phyloP scores from a whole-genome alignment of 1,140 invertebrate species.

The Drosophila virilis region DNA sequence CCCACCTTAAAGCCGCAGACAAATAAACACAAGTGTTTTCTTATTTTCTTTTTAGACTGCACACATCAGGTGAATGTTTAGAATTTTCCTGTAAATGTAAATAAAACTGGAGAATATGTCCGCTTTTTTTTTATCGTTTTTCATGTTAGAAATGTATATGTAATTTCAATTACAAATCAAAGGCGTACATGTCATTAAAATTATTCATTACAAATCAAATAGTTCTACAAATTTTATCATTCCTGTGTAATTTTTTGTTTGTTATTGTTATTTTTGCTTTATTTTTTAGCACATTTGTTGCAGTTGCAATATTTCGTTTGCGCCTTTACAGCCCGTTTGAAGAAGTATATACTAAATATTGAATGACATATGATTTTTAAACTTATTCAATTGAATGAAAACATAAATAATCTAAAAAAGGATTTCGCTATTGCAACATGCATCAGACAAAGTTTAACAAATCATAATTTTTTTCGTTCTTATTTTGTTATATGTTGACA shows the following conservation, averaged over 20 bases:
- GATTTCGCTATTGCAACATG: conserved; percentile 28
- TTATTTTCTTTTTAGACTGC: conserved; percentile 9
- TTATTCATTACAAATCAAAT: conserved; percentile 81
- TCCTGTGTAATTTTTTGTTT: conserved; percentile 48
- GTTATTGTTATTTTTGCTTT: conserved; percentile 29
- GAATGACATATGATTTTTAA: conserved; percentile 12
- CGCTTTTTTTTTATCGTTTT: conserved; percentile 33
- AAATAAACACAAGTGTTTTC: conserved; percentile 21
- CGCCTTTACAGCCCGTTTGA: conserved; percentile 34
- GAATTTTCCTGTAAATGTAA: conserved; percentile 15
- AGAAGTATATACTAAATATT: conserved; percentile 20
- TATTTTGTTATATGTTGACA: conserved; percentile 7
- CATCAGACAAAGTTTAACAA: conserved; percentile 23
- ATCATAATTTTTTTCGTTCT: not conserved
- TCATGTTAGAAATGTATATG: conserved; percentile 62
- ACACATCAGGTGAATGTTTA: conserved; percentile 1
- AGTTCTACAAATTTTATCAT: conserved; percentile 69
- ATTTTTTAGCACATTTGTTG: conserved; percentile 45
- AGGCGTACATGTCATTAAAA: conserved; percentile 75
- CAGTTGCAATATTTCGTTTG: conserved; percentile 42
- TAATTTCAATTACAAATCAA: conserved; percentile 80
- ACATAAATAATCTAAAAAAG: conserved; percentile 41
- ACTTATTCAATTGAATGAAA: conserved; percentile 24
- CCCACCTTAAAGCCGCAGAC: not conserved
- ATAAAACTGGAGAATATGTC: conserved; percentile 19